Evolutionary conservation across 2,888 invertebrate species (phyloP), one percentile per base, ranked within the genome.

Genomic region (Iphiclides podalirius): DNA sequence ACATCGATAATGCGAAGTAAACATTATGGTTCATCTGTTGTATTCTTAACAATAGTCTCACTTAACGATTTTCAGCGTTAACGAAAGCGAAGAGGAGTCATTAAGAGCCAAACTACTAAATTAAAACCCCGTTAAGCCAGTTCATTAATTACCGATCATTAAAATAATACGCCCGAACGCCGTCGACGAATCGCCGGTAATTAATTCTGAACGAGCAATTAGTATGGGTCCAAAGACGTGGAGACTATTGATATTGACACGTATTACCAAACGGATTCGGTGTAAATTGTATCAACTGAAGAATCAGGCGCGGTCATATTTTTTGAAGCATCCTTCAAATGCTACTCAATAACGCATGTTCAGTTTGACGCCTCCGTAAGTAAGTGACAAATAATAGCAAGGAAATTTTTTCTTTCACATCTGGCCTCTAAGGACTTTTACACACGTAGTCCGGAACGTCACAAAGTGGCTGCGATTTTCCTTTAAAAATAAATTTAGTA

Each of bases 151-250:
- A 47, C 16, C 12, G 35, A 17, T 39, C 20, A 46, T 46, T 46
- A 47, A 40, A 40, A 28, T 35, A 35, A 35, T 17, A 15, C 34
- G 40, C 34, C 28, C 28, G 16, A 47, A 40, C 4, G 40, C 47
- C 35, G 15, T 26, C 26, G 34, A 14, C 13, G 37, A 36, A 36
- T 47, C 26, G 35, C 40, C 9, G 9, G 12, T 51, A 51, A 50
- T 53, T 50, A 37, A 44, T 47, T 41, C 31, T 36, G 37, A 47
- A 20, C 47, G 40, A 37, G 28, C 47, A 51, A 47, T 53, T 44
- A 47, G 16, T 17, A 16, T 9, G 34, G 46, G 39, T 46, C 23
- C 39, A 40, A 35, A 26, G 34, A 26, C 14, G 11, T 15, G 9
- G 26, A 46, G 33, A 12, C 16, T 40, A 35, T 8, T 26, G 7